Evolutionary conservation across 1,140 invertebrate genomes (phyloP), one percentile per base, ranked within the genome.

Genomic region (Cyphomyrmex costatus): DNA sequence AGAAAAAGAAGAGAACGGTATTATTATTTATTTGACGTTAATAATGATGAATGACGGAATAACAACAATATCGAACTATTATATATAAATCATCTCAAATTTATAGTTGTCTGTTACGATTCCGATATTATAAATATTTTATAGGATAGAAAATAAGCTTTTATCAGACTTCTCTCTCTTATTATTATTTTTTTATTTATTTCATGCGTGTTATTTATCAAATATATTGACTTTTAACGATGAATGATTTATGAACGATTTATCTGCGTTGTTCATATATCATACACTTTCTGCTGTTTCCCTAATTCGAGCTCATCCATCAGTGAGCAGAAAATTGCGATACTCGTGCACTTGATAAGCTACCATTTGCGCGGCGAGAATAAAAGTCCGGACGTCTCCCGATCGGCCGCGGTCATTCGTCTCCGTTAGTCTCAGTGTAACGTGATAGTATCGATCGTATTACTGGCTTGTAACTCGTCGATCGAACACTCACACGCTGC

Each of bases 251-350:
- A 42, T 42, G n/a, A 14, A 12, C 10, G 36, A 49, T 78, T 78
- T 63, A 53, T 79, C 24, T 24, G 12, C 27, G 4, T 30, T n/a
- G 27, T 60, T 73, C 53, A 14, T 73, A 49, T 27, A 36, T 83
- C 68, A 49, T 60, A 49, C 19, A 42, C 46, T 16, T 73, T 36
- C 30, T 36, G 66, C 24, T 73, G 36, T 49, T 83, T 46, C 14
- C 53, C 68, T 73, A 74, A 83, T 74, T 83, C 46, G 14, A 46
- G 12, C 51, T 58, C 36, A 24, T 74, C 5, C 27, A 8, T 33
- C 78, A 51, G n/a, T 6, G 65, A 73, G 65, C 46, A 46, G 79
- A 74, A 83, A 83, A 83, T 83, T 74, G 60, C 79, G 68, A 46
- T 46, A 33, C 36, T 33, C 42, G 36, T 27, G 6, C 51, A 70